phyloP scores from a whole-genome alignment of 2,888 invertebrate genomes.

The Parthenolecanium corni region DNA sequence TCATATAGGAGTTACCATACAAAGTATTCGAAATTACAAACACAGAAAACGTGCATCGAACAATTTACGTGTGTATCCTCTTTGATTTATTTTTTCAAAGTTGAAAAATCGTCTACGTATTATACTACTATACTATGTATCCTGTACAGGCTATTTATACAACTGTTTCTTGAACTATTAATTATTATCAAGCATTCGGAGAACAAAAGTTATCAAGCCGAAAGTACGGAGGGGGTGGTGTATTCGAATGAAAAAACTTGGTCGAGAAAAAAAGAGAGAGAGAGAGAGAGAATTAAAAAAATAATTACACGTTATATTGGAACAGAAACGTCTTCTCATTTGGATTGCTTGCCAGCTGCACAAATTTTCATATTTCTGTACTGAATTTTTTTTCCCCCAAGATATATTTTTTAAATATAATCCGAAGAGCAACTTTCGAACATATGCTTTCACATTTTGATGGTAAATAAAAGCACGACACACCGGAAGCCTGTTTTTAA shows the following conservation, averaged over 20 bases:
- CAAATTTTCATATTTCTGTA: too few species aligned
- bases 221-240: not conserved
- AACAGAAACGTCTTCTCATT: too few species aligned
- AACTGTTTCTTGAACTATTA: slow-evolving; percentile 14
- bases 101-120: not conserved
- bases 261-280: slow-evolving; percentile 4
- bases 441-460: too few species aligned
- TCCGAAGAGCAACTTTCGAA: too few species aligned
- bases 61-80: slow-evolving; percentile 13
- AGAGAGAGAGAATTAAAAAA: not conserved
- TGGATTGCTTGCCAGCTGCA: too few species aligned
- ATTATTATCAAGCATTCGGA: slow-evolving; percentile 7
- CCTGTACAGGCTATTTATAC: slow-evolving; percentile 8
- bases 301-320: slow-evolving; percentile 9
- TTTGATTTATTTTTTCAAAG: slow-evolving; percentile 8
- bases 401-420: too few species aligned
- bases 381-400: too few species aligned
- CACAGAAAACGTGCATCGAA: not conserved
- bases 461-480: too few species aligned
- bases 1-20: too few species aligned
- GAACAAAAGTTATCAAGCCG: not conserved
- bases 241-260: not conserved
- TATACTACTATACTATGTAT: slow-evolving; percentile 5
- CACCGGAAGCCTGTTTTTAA: too few species aligned
- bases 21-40: too few species aligned